Evolutionary conservation across 2,113 vertebrate genomes (phyloP), one percentile per base, ranked within the genome.

Genomic region (Sorex araneus): DNA sequence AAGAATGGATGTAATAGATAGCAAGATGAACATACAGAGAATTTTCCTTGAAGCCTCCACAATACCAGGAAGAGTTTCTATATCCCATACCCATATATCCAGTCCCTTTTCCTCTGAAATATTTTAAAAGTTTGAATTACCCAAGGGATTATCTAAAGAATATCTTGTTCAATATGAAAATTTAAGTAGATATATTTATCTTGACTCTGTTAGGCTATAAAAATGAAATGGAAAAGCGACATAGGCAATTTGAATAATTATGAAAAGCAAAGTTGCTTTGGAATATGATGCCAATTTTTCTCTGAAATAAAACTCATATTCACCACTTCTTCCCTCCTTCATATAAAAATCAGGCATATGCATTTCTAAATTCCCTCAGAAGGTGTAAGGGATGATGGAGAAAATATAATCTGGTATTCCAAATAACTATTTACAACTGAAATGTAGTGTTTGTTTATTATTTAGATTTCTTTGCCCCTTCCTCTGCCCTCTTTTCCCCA

Each of bases 391-490:
- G 95, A 97, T 96, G 84, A 96, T 91, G 92, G 93, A 97, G 88
- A 92, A 96, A 96, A 76, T 40, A 90, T 94, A 95, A 95, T 34
- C 64, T 70, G 93, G 85, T 95, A 97, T 97, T 97, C 97, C 97
- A 97, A 96, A 96, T 96, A 95, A 97, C 87, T 94, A 95, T 96
- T 97, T 97, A 95, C 96, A 97, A 73, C 30, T 88, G 85, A 96
- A 94, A 95, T 77, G 90, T 90, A 87, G 92, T 96, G 90, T 97
- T 97, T 96, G 92, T 95, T 97, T 96, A 92, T 95, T 96, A 96
- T 97, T 97, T 96, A 96, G 96, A 96, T 86, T 95, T 96, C 96
- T 95, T 96, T 76, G 67, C 36, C 43, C 36, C 25, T 84, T 89
- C 43, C 34, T 70, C 32, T 89, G 40, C 43, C 34, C 66, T 91